These are phyloP conservation scores for Augochlora pura DNA, from an alignment of 1,140 invertebrate genomes.

Conservation along the genomic window DNA sequence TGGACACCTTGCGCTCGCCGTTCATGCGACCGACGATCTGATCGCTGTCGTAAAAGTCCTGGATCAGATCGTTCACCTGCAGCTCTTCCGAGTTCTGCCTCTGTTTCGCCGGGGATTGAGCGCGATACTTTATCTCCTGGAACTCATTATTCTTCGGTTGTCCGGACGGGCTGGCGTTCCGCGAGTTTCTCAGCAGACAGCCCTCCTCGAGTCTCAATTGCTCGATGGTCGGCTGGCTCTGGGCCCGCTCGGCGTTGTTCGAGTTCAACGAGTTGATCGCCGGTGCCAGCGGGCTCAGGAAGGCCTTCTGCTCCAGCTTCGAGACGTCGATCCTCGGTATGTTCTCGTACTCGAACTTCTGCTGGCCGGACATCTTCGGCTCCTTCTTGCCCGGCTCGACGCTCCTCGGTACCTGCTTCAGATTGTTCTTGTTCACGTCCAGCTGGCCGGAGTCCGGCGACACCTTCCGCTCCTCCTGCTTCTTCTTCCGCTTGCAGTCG, in stretches of 20 bases:
- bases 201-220: constrained; percentile 76
- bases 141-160: constrained; percentile 24
- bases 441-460: constrained; percentile 44
- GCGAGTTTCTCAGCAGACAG: constrained; percentile 68
- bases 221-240: constrained; percentile 72
- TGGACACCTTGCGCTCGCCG: constrained; percentile 71
- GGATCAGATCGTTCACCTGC: constrained; percentile 69
- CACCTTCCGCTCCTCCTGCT: constrained; percentile 45
- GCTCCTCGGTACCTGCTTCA: constrained; percentile 52
- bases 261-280: constrained; percentile 17
- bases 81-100: constrained; percentile 52
- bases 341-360: constrained; percentile 77
- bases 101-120: constrained; percentile 31
- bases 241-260: constrained; percentile 32
- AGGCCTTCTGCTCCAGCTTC: constrained; percentile 71
- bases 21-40: constrained; percentile 61
- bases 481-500: constrained; percentile 59
- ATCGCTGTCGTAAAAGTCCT: constrained; percentile 74
- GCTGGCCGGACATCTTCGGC: constrained; percentile 56
- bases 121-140: constrained; percentile 1
- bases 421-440: constrained; percentile 71
- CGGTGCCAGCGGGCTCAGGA: constrained; percentile 32
- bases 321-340: constrained; percentile 77
- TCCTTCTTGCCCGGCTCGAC: constrained; percentile 45
- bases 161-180: constrained; percentile 42